Evolutionary conservation across 2,113 vertebrate genomes (phyloP).

Genomic region (Xiphorhynchus elegans): DNA sequence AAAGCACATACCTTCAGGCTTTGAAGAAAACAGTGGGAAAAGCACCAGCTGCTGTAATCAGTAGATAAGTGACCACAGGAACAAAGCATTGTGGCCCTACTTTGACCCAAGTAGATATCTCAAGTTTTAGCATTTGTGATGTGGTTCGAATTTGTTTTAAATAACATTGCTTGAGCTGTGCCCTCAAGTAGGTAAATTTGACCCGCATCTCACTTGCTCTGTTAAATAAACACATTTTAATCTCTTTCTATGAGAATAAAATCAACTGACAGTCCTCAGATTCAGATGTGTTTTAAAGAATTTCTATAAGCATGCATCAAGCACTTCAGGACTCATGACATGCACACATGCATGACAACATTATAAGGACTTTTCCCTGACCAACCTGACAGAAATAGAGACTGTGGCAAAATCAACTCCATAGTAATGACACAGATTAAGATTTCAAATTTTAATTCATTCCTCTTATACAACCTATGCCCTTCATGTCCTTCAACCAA

Average conservation of each 20-base stretch:
- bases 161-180: background rate
- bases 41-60: background rate
- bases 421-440: background rate
- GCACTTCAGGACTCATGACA: background rate
- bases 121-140: background rate
- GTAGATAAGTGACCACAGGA: background rate
- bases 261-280: background rate
- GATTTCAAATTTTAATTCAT: conserved; percentile 14
- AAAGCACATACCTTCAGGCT: background rate
- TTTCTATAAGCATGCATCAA: background rate
- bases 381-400: background rate
- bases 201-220: background rate
- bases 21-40: background rate
- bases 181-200: background rate
- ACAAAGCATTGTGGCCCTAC: background rate
- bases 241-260: background rate
- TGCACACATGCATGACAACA: background rate
- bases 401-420: background rate
- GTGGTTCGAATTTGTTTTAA: background rate
- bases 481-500: background rate
- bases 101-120: background rate
- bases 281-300: background rate
- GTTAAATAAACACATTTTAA: background rate
- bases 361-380: background rate
- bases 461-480: background rate